Conservation (phyloP, 2,888 invertebrate genomes). For the Eledona agricola region DNA sequence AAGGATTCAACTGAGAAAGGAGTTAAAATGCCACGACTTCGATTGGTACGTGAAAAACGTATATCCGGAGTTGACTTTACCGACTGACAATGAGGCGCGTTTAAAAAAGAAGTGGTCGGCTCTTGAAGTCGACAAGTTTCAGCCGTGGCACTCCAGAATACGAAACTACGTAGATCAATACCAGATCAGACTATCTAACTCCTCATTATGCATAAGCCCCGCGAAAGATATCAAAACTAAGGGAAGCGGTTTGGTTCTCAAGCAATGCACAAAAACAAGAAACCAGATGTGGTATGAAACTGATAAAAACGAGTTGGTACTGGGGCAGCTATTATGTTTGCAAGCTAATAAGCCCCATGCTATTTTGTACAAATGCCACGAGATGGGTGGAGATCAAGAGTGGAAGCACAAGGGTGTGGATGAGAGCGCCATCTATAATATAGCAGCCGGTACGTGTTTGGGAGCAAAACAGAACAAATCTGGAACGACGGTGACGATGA, state of each 20-base stretch:
- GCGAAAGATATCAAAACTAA: slow-evolving; percentile 80
- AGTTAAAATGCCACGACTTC: slow-evolving; percentile 82
- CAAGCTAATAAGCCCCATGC: slow-evolving; percentile 76
- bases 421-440: slow-evolving; percentile 82
- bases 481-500: slow-evolving; percentile 67
- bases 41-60: slow-evolving; percentile 88
- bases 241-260: slow-evolving; percentile 76
- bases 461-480: slow-evolving; percentile 64
- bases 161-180: slow-evolving; percentile 77
- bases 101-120: slow-evolving; percentile 70
- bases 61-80: slow-evolving; percentile 81
- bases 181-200: slow-evolving; percentile 77
- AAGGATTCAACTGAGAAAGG: slow-evolving; percentile 74
- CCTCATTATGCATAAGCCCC: slow-evolving; percentile 81
- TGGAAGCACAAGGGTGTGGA: slow-evolving; percentile 85
- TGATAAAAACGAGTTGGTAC: slow-evolving; percentile 80
- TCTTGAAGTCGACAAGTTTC: slow-evolving; percentile 72
- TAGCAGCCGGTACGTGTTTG: slow-evolving; percentile 86
- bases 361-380: slow-evolving; percentile 89
- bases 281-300: slow-evolving; percentile 90
- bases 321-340: slow-evolving; percentile 85
- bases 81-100: slow-evolving; percentile 67
- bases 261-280: slow-evolving; percentile 73
- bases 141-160: slow-evolving; percentile 86
- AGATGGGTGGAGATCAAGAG: slow-evolving; percentile 89